Conservation (phyloP, 2,797 vertebrate genomes). For the Rhinophrynus dorsalis region DNA sequence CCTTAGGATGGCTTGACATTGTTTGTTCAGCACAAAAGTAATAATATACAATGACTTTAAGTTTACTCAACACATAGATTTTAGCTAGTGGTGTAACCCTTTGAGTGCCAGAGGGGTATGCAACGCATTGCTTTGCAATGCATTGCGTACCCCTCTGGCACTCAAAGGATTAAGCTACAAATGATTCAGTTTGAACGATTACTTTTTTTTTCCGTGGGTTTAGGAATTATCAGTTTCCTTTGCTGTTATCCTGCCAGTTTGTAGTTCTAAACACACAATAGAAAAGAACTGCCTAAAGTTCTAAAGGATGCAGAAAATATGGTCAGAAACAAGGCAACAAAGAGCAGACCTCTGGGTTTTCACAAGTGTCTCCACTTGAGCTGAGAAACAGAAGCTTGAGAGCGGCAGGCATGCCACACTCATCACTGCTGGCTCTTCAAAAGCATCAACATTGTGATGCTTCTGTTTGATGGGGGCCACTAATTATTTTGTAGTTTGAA, state of each 20-base stretch:
- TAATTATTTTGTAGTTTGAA: constrained; percentile 73
- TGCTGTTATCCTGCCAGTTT: constrained; percentile 7
- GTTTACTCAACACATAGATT: too few species aligned
- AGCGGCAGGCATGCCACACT: constrained; percentile 51
- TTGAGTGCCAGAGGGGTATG: too few species aligned
- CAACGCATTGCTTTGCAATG: too few species aligned
- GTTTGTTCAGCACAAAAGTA: too few species aligned
- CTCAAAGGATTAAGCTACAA: neutral
- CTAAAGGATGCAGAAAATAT: constrained; percentile 38
- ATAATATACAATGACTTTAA: too few species aligned
- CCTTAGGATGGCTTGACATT: too few species aligned
- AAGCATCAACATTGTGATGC: constrained; percentile 44
- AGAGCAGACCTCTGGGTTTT: constrained; percentile 35
- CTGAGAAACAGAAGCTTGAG: constrained; percentile 46
- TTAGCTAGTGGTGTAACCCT: too few species aligned
- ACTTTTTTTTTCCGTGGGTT: neutral
- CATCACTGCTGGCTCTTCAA: constrained; percentile 51
- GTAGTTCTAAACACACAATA: constrained; percentile 17
- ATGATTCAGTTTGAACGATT: neutral
- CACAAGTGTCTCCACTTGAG: constrained; percentile 51
- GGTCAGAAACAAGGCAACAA: constrained; percentile 24
- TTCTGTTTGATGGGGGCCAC: constrained; percentile 62
- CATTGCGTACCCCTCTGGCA: too few species aligned
- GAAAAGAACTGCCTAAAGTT: constrained; percentile 24
- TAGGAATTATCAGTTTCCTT: neutral